Base-by-base conservation (phyloP, 64 coral and sea anemone genomes). In the Exaiptasia diaphana region DNA sequence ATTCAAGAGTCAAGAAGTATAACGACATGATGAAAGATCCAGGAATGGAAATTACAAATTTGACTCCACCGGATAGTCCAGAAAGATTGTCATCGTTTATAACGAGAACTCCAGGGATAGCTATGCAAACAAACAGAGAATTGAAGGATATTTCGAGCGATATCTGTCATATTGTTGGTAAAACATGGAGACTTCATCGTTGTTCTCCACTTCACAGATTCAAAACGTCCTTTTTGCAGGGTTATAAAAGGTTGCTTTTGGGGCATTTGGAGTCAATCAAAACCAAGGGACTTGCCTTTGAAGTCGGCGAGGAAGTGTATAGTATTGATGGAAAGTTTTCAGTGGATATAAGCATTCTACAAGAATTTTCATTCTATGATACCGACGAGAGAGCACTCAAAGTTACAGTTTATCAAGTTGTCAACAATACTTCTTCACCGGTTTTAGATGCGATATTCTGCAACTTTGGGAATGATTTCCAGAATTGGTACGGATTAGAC, bases 141-240 rank as follows among this genome's bases (percentile, higher is more conserved):
- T 20, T 52, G 9, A 21, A 5, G 15, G 15, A 13, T 17, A 14
- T 68, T 7, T 33, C n/a, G 50, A 12, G 46, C 50, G 44, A 45
- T 18, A 70, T 86, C 87, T n/a, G 32, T 76, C 67, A 71, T 22
- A 17, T 77, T 77, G 61, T 93, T 63, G 85, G 85, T 48, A 93
- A 93, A 68, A 93, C 90, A 14, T 86, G 85, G 70, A 86, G 84
- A 44, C 50, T 93, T 18, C 56, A 83, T 56, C 67, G 67, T 0
- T 73, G 63, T 28, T 87, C 90, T 33, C 84, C 90, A 5, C 69
- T 93, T 40, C 82, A 82, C 41, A 77, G 87, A 9, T 93, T 93
- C 40, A 37, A 75, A 3, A 65, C 41, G 38, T 43, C 46, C 8
- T 56, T 59, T 59, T 67, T 93, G 9, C 80, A 76, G 36, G 87